These are phyloP conservation scores for Toxonevra muliebris DNA, from an alignment of 2,888 invertebrate genomes.

Conservation along the genomic window DNA sequence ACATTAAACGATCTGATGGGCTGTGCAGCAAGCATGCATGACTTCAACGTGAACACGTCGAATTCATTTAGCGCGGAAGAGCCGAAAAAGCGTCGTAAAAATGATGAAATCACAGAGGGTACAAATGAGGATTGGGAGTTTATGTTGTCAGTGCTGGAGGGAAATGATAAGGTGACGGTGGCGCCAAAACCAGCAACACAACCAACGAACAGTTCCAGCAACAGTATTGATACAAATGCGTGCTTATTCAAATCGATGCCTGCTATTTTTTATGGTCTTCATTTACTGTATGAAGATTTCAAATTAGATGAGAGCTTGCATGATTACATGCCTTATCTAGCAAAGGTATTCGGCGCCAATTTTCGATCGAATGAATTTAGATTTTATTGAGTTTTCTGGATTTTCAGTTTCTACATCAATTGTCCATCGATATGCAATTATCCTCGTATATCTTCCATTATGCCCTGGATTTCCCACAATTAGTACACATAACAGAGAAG, in stretches of 20 bases:
- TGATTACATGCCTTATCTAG: slow-evolving; percentile 75
- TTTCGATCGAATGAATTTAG: slow-evolving; percentile 3
- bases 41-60: slow-evolving; percentile 62
- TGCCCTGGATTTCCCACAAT: slow-evolving; percentile 84
- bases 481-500: slow-evolving; percentile 59
- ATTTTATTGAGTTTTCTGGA: slow-evolving; percentile 24
- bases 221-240: slow-evolving; percentile 67
- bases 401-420: slow-evolving; percentile 73
- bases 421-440: slow-evolving; percentile 80
- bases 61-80: slow-evolving; percentile 68
- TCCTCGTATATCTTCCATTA: slow-evolving; percentile 81
- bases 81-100: slow-evolving; percentile 76
- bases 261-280: slow-evolving; percentile 81
- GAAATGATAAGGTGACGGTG: slow-evolving; percentile 35
- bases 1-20: slow-evolving; percentile 67
- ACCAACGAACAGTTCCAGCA: slow-evolving; percentile 22
- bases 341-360: slow-evolving; percentile 59
- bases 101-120: slow-evolving; percentile 72
- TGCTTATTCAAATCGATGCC: slow-evolving; percentile 78
- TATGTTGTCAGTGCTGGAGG: slow-evolving; percentile 52
- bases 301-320: slow-evolving; percentile 80
- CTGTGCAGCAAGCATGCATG: slow-evolving; percentile 49
- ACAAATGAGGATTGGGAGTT: slow-evolving; percentile 86
- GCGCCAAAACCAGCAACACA: background rate
- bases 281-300: slow-evolving; percentile 90